Percentiles rank a stretch among this genome's conserved stretches.
Evolutionary conservation across 2,888 invertebrate genomes (phyloP).

Genomic region (Dolomedes plantarius): DNA sequence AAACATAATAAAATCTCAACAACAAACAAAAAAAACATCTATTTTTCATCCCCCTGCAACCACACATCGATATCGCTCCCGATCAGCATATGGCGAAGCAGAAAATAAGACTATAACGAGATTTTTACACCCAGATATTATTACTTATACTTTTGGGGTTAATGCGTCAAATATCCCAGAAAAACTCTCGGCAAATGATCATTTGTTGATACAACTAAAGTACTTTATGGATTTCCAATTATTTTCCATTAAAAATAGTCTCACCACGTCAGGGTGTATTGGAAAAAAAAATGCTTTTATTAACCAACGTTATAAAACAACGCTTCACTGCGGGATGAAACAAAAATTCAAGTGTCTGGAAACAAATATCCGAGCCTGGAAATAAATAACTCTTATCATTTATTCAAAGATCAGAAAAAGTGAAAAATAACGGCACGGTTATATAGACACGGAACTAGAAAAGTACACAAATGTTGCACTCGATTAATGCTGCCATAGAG

Average conservation of each 20-base stretch:
- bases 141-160: no score
- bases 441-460: background rate
- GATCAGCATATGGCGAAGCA: no score
- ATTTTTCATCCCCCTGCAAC: no score
- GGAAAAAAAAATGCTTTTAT: background rate
- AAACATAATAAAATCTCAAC: no score
- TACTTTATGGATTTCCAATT: slow-evolving; percentile 4
- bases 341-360: background rate
- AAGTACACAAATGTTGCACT: background rate
- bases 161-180: no score
- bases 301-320: background rate
- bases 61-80: no score
- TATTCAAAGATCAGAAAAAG: slow-evolving; percentile 16
- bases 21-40: no score
- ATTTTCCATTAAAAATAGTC: background rate
- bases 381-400: slow-evolving; percentile 15
- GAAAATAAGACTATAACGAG: no score
- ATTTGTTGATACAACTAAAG: no score
- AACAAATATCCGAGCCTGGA: background rate
- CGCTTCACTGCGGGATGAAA: background rate
- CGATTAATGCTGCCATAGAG: slow-evolving; percentile 8
- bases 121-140: no score
- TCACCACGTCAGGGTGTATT: background rate
- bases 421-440: background rate
- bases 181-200: no score